Conservation (phyloP, 2,888 invertebrate species). For the Drosophila affinis region DNA sequence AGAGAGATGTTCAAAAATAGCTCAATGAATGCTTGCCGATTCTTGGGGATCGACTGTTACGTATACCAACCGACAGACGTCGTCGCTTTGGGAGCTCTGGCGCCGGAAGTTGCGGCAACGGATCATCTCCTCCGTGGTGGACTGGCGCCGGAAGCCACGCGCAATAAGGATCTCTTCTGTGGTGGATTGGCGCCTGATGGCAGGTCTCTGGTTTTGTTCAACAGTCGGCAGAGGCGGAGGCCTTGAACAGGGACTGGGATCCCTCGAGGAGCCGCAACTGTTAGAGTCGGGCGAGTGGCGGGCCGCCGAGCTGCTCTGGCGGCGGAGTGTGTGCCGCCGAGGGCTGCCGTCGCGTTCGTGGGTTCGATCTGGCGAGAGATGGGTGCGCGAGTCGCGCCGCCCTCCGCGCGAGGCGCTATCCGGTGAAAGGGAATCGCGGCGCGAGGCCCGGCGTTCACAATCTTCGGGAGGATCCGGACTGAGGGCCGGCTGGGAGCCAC, state of each 20-base stretch:
- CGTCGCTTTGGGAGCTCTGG: conserved; percentile 95
- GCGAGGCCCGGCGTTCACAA: conserved; percentile 87
- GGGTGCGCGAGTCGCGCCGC: conserved; percentile 90
- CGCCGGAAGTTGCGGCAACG: conserved; percentile 95
- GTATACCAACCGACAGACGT: conserved; percentile 86
- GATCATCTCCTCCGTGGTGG: conserved; percentile 96
- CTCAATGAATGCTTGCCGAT: background rate
- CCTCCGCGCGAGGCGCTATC: conserved; percentile 91
- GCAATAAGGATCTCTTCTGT: conserved; percentile 96
- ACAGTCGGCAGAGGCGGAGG: conserved; percentile 85
- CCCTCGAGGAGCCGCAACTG: conserved; percentile 91
- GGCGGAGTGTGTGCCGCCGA: conserved; percentile 89
- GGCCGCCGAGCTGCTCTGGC: conserved; percentile 92
- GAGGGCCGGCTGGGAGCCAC: conserved; percentile 92
- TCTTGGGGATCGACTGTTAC: too few relatives aligned
- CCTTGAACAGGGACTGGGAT: conserved; percentile 91
- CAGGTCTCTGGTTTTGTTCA: conserved; percentile 87
- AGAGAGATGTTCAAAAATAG: background rate
- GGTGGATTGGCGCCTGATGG: conserved; percentile 93
- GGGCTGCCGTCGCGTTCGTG: conserved; percentile 93
- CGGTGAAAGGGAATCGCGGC: conserved; percentile 94
- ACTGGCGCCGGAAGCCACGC: conserved; percentile 94
- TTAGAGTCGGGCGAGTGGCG: conserved; percentile 89
- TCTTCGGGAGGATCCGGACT: conserved; percentile 92
- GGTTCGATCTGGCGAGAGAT: conserved; percentile 91